These are phyloP conservation scores for Callimorpha dominula DNA, from an alignment of 2,888 invertebrate genomes.

Conservation along the genomic window DNA sequence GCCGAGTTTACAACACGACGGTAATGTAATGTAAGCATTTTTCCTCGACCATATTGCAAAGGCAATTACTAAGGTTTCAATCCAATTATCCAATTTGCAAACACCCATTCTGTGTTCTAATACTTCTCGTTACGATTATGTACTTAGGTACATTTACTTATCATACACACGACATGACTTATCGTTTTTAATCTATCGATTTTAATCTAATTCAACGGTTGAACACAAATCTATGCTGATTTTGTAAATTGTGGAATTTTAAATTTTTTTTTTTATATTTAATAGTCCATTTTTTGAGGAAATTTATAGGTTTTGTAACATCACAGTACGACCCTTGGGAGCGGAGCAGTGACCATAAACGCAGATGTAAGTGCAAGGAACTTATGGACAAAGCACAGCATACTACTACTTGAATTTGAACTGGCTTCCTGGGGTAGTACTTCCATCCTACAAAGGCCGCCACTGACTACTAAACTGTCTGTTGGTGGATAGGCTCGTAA, in stretches of 20 bases:
- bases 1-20: neutral
- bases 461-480: no score
- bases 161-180: no score
- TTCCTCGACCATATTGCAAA: constrained; percentile 39
- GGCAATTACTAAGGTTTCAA: constrained; percentile 56
- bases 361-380: neutral
- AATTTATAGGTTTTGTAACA: no score
- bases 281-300: no score
- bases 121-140: constrained; percentile 35
- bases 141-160: neutral
- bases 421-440: neutral
- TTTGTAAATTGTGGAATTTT: no score
- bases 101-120: constrained; percentile 19
- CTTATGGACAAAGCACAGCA: neutral
- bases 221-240: no score
- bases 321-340: no score
- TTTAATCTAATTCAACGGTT: no score
- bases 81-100: constrained; percentile 50
- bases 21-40: constrained; percentile 22
- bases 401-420: neutral
- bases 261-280: no score
- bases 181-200: no score
- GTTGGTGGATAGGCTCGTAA: neutral
- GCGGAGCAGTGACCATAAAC: no score
- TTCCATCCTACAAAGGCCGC: neutral